A percentile compares a stretch with the other conserved stretches of the same genome.
phyloP scores from a whole-genome alignment of 2,888 invertebrate species.

The Eremobia ochroleuca region DNA sequence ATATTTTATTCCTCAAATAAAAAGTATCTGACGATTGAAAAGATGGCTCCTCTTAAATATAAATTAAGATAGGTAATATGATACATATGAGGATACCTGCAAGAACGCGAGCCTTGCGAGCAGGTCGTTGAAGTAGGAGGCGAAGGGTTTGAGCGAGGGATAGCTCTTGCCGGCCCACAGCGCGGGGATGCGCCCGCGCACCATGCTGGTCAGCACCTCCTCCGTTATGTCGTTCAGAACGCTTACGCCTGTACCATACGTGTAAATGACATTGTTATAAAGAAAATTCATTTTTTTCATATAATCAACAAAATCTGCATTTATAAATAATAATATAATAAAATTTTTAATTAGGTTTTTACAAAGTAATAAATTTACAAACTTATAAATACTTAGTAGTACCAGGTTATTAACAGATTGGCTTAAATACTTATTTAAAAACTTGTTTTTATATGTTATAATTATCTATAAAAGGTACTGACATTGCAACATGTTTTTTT shows the following conservation, averaged over 20 bases:
- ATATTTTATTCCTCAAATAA: neutral
- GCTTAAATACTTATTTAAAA: no score
- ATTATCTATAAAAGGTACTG: no score
- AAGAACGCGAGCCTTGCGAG: slow-evolving; percentile 96
- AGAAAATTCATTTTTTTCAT: neutral
- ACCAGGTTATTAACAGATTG: no score
- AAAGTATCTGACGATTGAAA: neutral
- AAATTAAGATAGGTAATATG: neutral
- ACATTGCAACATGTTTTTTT: no score
- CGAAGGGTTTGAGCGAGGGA: slow-evolving; percentile 97
- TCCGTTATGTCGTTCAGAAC: slow-evolving; percentile 97
- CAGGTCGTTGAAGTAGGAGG: slow-evolving; percentile 96
- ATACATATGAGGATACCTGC: slow-evolving; percentile 91
- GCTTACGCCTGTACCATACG: slow-evolving; percentile 93
- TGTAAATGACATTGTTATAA: neutral
- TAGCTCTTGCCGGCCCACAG: slow-evolving; percentile 97
- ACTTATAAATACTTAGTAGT: no score
- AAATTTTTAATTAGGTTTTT: no score
- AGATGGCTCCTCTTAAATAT: neutral
- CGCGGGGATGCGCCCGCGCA: slow-evolving; percentile 95
- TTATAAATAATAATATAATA: no score
- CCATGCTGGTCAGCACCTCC: slow-evolving; percentile 95
- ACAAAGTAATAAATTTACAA: no score
- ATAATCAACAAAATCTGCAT: neutral
- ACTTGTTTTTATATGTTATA: no score